phyloP scores from a whole-genome alignment of 2,113 vertebrate genomes.

The Ictalurus furcatus region DNA sequence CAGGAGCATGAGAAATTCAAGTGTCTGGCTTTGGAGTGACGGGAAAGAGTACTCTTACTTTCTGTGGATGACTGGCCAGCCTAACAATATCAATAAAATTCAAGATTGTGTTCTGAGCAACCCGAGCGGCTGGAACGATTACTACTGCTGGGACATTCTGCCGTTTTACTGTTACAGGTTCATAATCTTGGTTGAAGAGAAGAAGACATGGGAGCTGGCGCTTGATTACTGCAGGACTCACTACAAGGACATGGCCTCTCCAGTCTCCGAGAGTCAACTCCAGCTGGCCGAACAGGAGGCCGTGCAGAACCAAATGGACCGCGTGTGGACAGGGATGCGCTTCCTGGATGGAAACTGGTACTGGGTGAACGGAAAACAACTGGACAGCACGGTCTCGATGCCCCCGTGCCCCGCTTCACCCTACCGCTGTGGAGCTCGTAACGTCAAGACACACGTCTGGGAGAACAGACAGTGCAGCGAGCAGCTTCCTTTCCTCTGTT shows the following conservation, averaged over 20 bases:
- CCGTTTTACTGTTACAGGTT: neutral
- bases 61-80: neutral
- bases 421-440: neutral
- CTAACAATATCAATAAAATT: accelerated
- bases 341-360: neutral
- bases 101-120: neutral
- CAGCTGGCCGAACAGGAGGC: neutral
- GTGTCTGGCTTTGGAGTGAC: neutral
- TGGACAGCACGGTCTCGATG: neutral
- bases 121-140: neutral
- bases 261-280: neutral
- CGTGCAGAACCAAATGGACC: neutral
- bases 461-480: neutral
- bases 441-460: neutral
- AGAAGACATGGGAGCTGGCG: neutral
- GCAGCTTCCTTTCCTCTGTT: neutral
- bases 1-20: neutral
- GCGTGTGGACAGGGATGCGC: neutral
- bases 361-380: neutral
- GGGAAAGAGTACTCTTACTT: neutral
- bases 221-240: neutral
- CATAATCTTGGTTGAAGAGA: neutral
- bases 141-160: neutral
- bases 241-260: neutral
- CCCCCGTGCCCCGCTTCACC: neutral